A percentile compares a stretch with the other conserved stretches of the same genome.
Evolutionary conservation across 2,888 invertebrate species (phyloP).

Genomic region (Folsomia manolachei): DNA sequence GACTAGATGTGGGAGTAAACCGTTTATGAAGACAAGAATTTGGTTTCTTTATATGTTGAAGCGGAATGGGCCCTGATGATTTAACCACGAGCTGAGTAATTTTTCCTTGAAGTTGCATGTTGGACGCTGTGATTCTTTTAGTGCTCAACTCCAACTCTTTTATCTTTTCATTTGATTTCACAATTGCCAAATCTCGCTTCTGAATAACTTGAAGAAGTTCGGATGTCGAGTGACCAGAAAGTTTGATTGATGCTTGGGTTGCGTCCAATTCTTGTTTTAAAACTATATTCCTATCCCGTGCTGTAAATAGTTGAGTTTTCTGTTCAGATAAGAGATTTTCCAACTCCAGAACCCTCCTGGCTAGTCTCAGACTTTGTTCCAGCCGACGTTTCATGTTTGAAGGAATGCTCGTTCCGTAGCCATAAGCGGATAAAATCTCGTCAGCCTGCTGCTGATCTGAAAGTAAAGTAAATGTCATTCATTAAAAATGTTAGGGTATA

Average conservation of each 20-base stretch:
- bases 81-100: neutral
- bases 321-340: conserved; percentile 11
- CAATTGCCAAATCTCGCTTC: conserved; percentile 6
- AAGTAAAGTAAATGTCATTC: neutral
- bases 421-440: conserved; percentile 6
- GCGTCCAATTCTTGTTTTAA: conserved; percentile 17
- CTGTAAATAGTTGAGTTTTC: conserved; percentile 16
- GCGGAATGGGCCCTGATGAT: neutral
- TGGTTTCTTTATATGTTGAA: too few relatives aligned
- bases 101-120: conserved; percentile 5
- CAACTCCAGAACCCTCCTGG: conserved; percentile 20
- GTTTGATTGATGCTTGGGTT: neutral
- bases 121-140: neutral
- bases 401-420: conserved; percentile 9
- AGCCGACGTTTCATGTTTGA: conserved; percentile 8
- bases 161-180: conserved; percentile 2
- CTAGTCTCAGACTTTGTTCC: conserved; percentile 9
- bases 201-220: conserved; percentile 11
- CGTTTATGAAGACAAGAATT: neutral
- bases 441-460: conserved; percentile 4
- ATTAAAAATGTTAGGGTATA: too few relatives aligned
- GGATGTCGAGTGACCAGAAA: conserved; percentile 7
- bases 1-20: neutral
- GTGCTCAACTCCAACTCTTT: neutral
- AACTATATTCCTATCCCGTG: conserved; percentile 11